Percentiles rank a stretch among this genome's conserved stretches.
These are phyloP conservation scores for Diorhabda sublineata DNA, from an alignment of 1,140 invertebrate genomes.

Conservation along the genomic window DNA sequence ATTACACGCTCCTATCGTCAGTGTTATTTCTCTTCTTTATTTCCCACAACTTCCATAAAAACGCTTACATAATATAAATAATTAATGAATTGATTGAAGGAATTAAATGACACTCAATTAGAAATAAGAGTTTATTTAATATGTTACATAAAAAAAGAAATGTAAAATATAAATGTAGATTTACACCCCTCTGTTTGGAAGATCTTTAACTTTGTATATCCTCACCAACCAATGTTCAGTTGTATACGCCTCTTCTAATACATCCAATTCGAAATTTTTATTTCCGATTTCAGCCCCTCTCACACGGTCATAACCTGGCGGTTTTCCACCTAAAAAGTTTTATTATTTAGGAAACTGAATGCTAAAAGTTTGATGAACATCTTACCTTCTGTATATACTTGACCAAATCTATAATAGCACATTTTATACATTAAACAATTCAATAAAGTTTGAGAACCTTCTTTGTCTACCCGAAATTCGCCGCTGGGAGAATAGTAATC, in stretches of 20 bases:
- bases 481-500: conserved; percentile 94
- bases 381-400: conserved; percentile 92
- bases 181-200: conserved; percentile 69
- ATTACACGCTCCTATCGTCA: too few relatives aligned
- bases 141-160: conserved; percentile 3
- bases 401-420: conserved; percentile 92
- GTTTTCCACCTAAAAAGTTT: conserved; percentile 58
- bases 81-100: too few relatives aligned
- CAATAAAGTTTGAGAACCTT: conserved; percentile 79
- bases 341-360: background rate
- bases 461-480: conserved; percentile 90
- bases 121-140: background rate
- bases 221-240: conserved; percentile 98
- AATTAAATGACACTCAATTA: background rate
- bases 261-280: conserved; percentile 91
- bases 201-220: conserved; percentile 91
- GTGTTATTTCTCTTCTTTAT: too few relatives aligned
- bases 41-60: too few relatives aligned
- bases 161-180: conserved; percentile 3
- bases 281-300: conserved; percentile 90
- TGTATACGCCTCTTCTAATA: conserved; percentile 91
- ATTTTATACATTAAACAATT: conserved; percentile 97
- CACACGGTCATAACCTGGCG: conserved; percentile 86
- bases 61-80: too few relatives aligned
- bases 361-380: conserved; percentile 3